Base-by-base conservation (phyloP, 2,888 invertebrate genomes). In the Drosophila cyrtoloma region DNA sequence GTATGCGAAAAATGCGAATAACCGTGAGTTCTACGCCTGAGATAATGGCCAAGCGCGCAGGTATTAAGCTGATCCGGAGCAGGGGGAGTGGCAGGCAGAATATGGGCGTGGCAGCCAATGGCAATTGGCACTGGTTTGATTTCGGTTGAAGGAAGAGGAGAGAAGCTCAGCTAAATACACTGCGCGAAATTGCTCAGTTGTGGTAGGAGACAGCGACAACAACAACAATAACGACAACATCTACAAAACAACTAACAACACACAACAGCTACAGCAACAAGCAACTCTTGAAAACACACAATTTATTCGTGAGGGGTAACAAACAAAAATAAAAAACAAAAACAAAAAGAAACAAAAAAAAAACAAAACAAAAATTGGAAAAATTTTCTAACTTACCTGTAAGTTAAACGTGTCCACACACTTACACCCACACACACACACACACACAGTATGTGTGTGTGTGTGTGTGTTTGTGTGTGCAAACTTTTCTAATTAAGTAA, bases 11-110 rank as follows among this genome's bases (percentile, higher is more conserved):
- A 96, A 96, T 79, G 97, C 97, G 94, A 96, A 97, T 94, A 97
- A 97, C 94, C 95, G 98, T 93, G 99, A 99, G 94, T 99, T 98
- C 95, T 99, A 98, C 95, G 99, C 99, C 96, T 98, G 97, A 97
- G 93, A 93, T 91, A 92, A 92, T 92, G 88, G 89, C 74, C 84
- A 90, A 85, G 95, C 95, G 93, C 92, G 91, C 90, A 87, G 87
- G 84, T 92, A 92, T 89, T 92, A 89, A 85, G 82, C 82, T 80
- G 77, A 75, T 39, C 61, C 28, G 62, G 56, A 59, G 53, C 55
- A 55, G 63, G 32, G 56, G n/a, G 55, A 59, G 64, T 57, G 32
- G 35, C 28, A 39, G 39, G 10, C 57, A 50, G 57, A 14, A 53
- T 56, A 65, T 60, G 51, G 71, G 68, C 59, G 56, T 55, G 47